Evolutionary conservation across 2,888 invertebrate genomes (phyloP), one percentile per base, ranked within the genome.

Genomic region (Onchidella celtica): DNA sequence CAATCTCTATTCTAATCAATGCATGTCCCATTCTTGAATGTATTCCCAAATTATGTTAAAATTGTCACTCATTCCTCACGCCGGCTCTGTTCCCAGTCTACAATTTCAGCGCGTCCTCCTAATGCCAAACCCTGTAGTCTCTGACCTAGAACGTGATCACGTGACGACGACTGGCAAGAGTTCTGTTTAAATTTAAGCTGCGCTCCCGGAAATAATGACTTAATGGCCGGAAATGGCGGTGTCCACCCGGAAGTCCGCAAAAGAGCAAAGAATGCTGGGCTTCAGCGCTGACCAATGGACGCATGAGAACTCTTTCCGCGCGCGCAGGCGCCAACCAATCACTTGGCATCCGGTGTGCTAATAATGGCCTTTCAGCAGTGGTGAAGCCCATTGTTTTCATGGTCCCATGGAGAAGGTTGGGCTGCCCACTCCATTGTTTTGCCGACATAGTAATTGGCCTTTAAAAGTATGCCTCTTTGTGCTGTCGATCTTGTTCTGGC

Each of bases 181-280:
- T 11, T 65, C 6, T 65, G 32, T 65, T 65, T 21, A 27, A 32
- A 29, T 65, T 65, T 65, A 29, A 24, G 24, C 11, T 65, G 65
- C 29, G 65, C 65, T 32, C 17, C 27, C 65, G 65, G 65, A 65
- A 65, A 65, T 65, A 32, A 65, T 27, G 65, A 65, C 65, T 29
- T 29, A 65, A 65, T 65, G 65, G 32, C 65, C 65, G 65, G 65
- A 65, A 27, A 32, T 65, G 65, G 32, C 29, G 65, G 14, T 65
- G 65, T 24, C 65, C 29, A 29, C n/a, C 65, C 65, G 65, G 65
- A 65, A 65, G 65, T 2, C 65, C 29, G 17, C 17, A 32, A 32
- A 4, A 24, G 65, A 17, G 65, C 65, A 29, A 65, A 3, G 65
- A 24, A 65, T 65, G 24, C 11, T 65, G 65, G 65, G 47, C 17